Evolutionary conservation across 1,140 invertebrate species (phyloP).

Genomic region (Chironomus tepperi): DNA sequence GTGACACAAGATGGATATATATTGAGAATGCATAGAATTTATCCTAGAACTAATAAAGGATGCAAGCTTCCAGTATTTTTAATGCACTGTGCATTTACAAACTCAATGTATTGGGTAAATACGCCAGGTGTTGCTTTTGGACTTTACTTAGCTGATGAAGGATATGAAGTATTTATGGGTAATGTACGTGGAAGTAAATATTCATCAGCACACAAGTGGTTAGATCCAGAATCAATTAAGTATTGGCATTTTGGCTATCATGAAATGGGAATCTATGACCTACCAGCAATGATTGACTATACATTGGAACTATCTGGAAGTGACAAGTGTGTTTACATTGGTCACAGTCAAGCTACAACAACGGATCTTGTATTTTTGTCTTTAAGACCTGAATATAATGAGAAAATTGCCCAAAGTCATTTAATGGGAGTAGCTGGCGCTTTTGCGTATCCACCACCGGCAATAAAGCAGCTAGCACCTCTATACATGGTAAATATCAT

Average conservation of each 20-base stretch:
- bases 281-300: slow-evolving; percentile 60
- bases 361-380: slow-evolving; percentile 48
- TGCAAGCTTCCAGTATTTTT: slow-evolving; percentile 36
- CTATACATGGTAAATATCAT: not conserved
- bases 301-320: slow-evolving; percentile 48
- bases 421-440: slow-evolving; percentile 50
- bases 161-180: slow-evolving; percentile 65
- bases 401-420: slow-evolving; percentile 49
- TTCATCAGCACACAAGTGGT: slow-evolving; percentile 49
- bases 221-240: slow-evolving; percentile 41
- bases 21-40: slow-evolving; percentile 55
- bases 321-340: slow-evolving; percentile 43
- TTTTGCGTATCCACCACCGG: slow-evolving; percentile 30
- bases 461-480: not conserved
- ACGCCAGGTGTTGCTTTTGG: slow-evolving; percentile 37
- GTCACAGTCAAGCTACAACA: slow-evolving; percentile 44
- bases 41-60: slow-evolving; percentile 38
- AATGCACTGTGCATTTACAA: slow-evolving; percentile 36
- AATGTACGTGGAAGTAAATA: slow-evolving; percentile 61
- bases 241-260: slow-evolving; percentile 53
- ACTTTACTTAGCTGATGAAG: slow-evolving; percentile 56
- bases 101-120: not conserved
- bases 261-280: slow-evolving; percentile 62
- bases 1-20: slow-evolving; percentile 60
- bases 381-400: slow-evolving; percentile 58